Evolutionary conservation across 2,888 invertebrate genomes (phyloP).

Genomic region (Oscheius sp.): DNA sequence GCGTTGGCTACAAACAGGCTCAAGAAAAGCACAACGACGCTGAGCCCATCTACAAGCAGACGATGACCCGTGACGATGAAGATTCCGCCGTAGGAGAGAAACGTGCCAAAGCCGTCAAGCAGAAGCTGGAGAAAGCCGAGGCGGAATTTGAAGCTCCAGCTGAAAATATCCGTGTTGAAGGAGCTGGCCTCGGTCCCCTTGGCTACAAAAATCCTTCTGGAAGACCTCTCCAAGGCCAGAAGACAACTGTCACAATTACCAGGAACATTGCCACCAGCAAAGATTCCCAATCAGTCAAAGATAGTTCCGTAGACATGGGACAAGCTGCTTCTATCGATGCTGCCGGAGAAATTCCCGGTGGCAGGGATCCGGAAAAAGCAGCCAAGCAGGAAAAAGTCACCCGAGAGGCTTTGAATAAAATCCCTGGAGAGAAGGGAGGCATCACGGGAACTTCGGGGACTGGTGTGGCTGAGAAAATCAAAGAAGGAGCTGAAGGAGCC

Average conservation of each 20-base stretch:
- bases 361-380: not conserved
- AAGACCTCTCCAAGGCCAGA: not conserved
- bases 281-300: not conserved
- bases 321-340: not conserved
- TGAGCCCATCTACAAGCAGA: too few relatives aligned
- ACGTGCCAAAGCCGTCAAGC: not conserved
- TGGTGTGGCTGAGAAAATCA: not conserved
- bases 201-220: slow-evolving; percentile 2
- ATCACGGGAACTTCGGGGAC: not conserved
- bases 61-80: too few relatives aligned
- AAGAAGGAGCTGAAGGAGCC: not conserved
- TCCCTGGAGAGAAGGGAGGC: not conserved
- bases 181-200: slow-evolving; percentile 1
- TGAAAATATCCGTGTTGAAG: not conserved
- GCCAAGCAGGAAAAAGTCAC: slow-evolving; percentile 1
- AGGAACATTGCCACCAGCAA: not conserved
- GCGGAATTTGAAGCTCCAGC: not conserved
- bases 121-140: not conserved
- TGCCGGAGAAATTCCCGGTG: slow-evolving; percentile 9
- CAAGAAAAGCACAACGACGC: not conserved
- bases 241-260: not conserved
- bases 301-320: not conserved
- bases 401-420: not conserved
- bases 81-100: too few relatives aligned
- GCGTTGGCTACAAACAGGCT: slow-evolving; percentile 6